These are phyloP conservation scores for Lepidochitona cinerea DNA, from an alignment of 2,888 invertebrate genomes.

Conservation along the genomic window DNA sequence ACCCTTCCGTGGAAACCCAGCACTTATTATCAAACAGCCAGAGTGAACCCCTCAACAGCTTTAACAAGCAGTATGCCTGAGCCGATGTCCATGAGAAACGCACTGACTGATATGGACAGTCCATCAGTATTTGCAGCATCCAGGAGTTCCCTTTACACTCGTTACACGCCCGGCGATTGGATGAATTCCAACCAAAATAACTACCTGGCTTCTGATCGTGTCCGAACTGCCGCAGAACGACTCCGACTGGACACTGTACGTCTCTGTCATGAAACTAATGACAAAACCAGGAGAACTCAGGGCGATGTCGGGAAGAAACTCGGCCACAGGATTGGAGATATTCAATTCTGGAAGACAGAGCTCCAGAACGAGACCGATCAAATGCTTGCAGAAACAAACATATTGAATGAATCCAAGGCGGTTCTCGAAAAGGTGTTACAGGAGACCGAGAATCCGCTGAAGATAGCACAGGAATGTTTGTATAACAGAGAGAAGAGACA, in stretches of 20 bases:
- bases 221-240: constrained; percentile 77
- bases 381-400: constrained; percentile 84
- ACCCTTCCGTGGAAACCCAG: constrained; percentile 70
- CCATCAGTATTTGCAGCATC: constrained; percentile 71
- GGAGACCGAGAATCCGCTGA: constrained; percentile 90
- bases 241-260: constrained; percentile 68
- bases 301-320: constrained; percentile 88
- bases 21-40: constrained; percentile 68
- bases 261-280: constrained; percentile 72
- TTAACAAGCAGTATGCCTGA: constrained; percentile 63
- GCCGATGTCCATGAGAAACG: constrained; percentile 62
- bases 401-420: constrained; percentile 80
- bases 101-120: constrained; percentile 67
- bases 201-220: constrained; percentile 90
- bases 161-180: constrained; percentile 93
- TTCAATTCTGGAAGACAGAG: constrained; percentile 92
- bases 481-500: constrained; percentile 92
- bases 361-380: constrained; percentile 87
- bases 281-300: constrained; percentile 70
- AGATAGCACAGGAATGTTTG: constrained; percentile 93
- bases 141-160: constrained; percentile 79
- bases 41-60: constrained; percentile 63
- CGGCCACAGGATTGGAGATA: constrained; percentile 90
- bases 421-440: constrained; percentile 81
- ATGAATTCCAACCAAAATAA: constrained; percentile 83